Percentiles rank a stretch among this genome's conserved stretches.
These are phyloP conservation scores for Darevskia mixta DNA, from an alignment of 2,797 vertebrate species.

Conservation along the genomic window DNA sequence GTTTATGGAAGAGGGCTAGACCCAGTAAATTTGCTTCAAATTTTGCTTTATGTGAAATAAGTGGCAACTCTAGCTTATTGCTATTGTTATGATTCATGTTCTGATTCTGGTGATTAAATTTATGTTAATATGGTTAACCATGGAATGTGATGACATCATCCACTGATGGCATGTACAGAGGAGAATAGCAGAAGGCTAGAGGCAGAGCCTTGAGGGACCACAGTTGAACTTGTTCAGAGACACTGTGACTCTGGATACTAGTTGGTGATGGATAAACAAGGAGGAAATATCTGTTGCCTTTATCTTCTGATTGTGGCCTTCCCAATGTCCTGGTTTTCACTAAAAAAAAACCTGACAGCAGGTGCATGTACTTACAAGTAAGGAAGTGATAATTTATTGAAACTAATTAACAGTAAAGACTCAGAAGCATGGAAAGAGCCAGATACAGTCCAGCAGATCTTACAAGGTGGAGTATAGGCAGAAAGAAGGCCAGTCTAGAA, in stretches of 20 bases:
- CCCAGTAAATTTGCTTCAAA: neutral
- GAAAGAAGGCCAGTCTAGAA: too few relatives aligned
- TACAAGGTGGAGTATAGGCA: too few relatives aligned
- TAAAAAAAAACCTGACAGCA: too few relatives aligned
- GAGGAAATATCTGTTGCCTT: neutral
- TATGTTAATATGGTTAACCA: neutral
- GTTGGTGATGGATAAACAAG: neutral
- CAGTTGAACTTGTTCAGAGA: neutral
- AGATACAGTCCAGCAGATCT: too few relatives aligned
- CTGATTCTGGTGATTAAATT: neutral
- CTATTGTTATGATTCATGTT: neutral
- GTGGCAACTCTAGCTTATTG: neutral
- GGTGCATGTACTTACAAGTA: too few relatives aligned
- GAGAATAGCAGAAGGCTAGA: neutral
- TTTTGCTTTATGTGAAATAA: neutral
- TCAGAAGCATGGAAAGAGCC: too few relatives aligned
- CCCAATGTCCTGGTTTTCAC: too few relatives aligned
- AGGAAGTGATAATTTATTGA: too few relatives aligned
- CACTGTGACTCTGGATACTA: neutral
- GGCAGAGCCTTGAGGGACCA: neutral
- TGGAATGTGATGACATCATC: too few relatives aligned
- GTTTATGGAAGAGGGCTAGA: neutral
- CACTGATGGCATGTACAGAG: too few relatives aligned
- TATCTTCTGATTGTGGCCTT: neutral
- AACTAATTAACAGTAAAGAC: too few relatives aligned